Evolutionary conservation across 2,113 vertebrate species (phyloP).

Genomic region (Polypterus bichir): DNA sequence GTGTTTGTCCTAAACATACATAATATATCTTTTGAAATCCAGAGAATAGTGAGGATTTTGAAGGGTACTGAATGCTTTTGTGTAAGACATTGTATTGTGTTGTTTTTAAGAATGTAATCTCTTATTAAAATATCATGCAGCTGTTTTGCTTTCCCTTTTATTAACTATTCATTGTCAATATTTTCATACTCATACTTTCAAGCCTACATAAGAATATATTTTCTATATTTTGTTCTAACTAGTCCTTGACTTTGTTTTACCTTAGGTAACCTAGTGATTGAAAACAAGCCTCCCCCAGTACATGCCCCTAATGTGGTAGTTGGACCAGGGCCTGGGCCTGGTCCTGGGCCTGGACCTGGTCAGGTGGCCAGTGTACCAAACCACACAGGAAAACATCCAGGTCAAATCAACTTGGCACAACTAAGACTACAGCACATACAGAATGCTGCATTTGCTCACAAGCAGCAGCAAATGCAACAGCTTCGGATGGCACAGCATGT

Average conservation of each 20-base stretch:
- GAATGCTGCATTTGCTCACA: slow-evolving; percentile 77
- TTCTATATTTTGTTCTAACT: background rate
- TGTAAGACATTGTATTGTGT: too few species aligned
- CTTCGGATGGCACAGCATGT: slow-evolving; percentile 85
- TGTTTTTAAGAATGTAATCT: too few species aligned
- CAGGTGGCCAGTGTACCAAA: slow-evolving; percentile 70
- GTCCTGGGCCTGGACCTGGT: slow-evolving; percentile 18
- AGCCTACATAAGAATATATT: background rate
- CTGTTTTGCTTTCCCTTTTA: too few species aligned
- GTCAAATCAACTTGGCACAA: slow-evolving; percentile 93
- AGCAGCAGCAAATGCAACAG: slow-evolving; percentile 72
- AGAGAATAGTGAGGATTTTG: too few species aligned
- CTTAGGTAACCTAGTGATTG: slow-evolving; percentile 85
- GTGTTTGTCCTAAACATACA: too few species aligned
- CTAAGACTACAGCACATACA: slow-evolving; percentile 92
- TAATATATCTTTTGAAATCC: too few species aligned
- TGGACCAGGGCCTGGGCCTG: slow-evolving; percentile 12
- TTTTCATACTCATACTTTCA: too few species aligned
- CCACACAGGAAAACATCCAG: slow-evolving; percentile 71
- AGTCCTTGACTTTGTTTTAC: slow-evolving; percentile 20
- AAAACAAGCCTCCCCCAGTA: slow-evolving; percentile 71
- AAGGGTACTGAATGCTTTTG: too few species aligned
- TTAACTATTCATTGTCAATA: too few species aligned
- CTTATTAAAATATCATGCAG: too few species aligned
- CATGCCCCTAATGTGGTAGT: slow-evolving; percentile 75